Evolutionary conservation across 2,888 invertebrate genomes (phyloP).

Genomic region (Barypeithes pellucidus): DNA sequence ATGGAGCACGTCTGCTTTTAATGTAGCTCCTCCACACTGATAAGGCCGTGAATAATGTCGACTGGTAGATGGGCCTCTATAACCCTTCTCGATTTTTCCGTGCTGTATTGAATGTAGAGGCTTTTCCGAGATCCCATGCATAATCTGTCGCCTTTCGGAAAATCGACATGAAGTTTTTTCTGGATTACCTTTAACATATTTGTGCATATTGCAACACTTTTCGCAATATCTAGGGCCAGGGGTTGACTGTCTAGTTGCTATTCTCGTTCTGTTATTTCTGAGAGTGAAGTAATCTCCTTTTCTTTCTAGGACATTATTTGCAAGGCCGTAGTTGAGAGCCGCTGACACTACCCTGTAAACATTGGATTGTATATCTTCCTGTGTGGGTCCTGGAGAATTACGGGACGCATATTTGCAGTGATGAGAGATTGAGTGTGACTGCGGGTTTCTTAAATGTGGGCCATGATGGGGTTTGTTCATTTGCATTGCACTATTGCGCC

Average conservation of each 20-base stretch:
- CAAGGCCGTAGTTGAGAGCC: conserved; percentile 61
- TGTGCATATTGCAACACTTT: conserved; percentile 35
- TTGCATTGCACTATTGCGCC: conserved; percentile 51
- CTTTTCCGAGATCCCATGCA: not conserved
- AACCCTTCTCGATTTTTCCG: conserved; percentile 21
- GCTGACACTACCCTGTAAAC: conserved; percentile 60
- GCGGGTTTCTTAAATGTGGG: conserved; percentile 19
- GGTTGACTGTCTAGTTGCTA: conserved; percentile 45
- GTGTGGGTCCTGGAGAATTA: conserved; percentile 44
- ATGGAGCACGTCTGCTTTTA: conserved; percentile 3
- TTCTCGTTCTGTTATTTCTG: conserved; percentile 45
- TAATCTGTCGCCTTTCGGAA: conserved; percentile 1
- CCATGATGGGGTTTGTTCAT: conserved; percentile 40
- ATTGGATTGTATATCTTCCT: conserved; percentile 36
- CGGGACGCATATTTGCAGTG: conserved; percentile 49
- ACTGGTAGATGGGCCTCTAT: not conserved
- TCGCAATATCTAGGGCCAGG: conserved; percentile 52
- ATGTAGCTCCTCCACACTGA: not conserved
- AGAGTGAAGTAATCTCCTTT: conserved; percentile 60
- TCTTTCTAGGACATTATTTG: conserved; percentile 60
- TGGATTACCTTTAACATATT: not conserved
- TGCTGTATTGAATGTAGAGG: conserved; percentile 10
- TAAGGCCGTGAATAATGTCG: not conserved
- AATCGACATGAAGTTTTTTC: not conserved
- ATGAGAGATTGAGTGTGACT: conserved; percentile 32